Base-by-base conservation (phyloP, 1,140 invertebrate genomes). In the Carcinoscorpius rotundicauda region DNA sequence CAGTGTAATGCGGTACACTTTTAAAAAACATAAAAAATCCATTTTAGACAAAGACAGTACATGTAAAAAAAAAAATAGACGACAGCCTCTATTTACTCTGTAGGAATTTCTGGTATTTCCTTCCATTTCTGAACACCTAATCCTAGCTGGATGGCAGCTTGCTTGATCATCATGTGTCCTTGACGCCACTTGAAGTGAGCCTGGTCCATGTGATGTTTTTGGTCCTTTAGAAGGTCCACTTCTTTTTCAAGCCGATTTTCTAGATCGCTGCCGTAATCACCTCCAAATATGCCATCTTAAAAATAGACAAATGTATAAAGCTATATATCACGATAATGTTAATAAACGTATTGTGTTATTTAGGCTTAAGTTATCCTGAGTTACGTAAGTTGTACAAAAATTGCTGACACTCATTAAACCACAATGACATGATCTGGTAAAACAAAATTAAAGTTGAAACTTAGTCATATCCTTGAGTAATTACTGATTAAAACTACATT, bases 141-240 rank as follows among this genome's bases (percentile, higher is more conserved):
- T 0, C 75, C 74, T 53, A 83, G 70, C 73, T 82, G 81, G 51
- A 74, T 76, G 51, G 73, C 74, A 3, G 81, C 80, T 72, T 82
- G 79, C 51, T 80, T 75, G 4, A 82, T 72, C 62, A 82, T 75
- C 5, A 80, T 73, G 52, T 78, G 73, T 4, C 77, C 79, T 69
- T 82, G 81, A 8, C 72, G 75, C 82, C 82, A 82, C 71, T 82
- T 82, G 72, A 81, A 81, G 67, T 81, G 77, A 5, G 81, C 82
- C 60, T 81, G 74, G 50, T 76, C 73, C 6, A 83, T 76, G 49
- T 79, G 70, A 56, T 83, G 80, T 64, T 81, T 77, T 69, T 79
- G 80, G 63, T 81, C 81, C 29, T 80, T 69, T 52, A 82, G 65
- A 55, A 77, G 72, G 65, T 84, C 82, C 49, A 81, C 72, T 69